Percentiles rank a stretch among this genome's conserved stretches.
Conservation (phyloP, 2,113 vertebrate genomes). For the Atherinomorus stipes region DNA sequence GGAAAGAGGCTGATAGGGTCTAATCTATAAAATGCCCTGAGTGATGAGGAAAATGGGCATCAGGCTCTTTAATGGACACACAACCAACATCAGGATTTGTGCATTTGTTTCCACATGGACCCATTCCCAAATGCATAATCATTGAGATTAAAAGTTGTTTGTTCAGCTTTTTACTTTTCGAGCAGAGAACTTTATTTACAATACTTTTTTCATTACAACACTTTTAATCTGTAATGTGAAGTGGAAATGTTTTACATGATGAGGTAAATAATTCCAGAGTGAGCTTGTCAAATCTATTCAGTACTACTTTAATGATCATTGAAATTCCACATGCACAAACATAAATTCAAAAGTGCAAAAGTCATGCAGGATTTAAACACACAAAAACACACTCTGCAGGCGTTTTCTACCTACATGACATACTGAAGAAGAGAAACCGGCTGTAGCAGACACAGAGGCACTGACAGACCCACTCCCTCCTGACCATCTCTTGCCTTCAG, state of each 20-base stretch:
- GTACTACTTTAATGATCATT: no score
- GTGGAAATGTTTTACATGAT: no score
- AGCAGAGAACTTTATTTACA: no score
- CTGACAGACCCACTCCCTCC: conserved; percentile 93
- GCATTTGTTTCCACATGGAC: background rate
- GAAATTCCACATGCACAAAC: background rate
- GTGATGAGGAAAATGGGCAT: background rate
- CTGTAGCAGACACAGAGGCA: conserved; percentile 95
- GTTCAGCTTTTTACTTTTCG: no score
- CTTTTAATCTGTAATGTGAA: no score
- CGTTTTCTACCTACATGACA: conserved; percentile 92
- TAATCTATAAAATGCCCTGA: background rate
- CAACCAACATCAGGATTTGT: background rate
- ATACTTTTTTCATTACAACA: no score
- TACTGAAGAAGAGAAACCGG: conserved; percentile 91
- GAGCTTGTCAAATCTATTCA: no score
- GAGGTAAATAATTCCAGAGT: background rate
- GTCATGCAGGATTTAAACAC: conserved; percentile 9
- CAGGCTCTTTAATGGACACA: background rate
- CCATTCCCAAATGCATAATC: no score
- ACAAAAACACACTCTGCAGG: conserved; percentile 14
- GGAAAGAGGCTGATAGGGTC: background rate
- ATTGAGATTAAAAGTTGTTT: no score
- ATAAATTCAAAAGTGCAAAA: background rate
- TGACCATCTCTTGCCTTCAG: conserved; percentile 84